A percentile compares a stretch with the other conserved stretches of the same genome.
Evolutionary conservation across 2,113 vertebrate genomes (phyloP).

Genomic region (Toxotes jaculatrix): DNA sequence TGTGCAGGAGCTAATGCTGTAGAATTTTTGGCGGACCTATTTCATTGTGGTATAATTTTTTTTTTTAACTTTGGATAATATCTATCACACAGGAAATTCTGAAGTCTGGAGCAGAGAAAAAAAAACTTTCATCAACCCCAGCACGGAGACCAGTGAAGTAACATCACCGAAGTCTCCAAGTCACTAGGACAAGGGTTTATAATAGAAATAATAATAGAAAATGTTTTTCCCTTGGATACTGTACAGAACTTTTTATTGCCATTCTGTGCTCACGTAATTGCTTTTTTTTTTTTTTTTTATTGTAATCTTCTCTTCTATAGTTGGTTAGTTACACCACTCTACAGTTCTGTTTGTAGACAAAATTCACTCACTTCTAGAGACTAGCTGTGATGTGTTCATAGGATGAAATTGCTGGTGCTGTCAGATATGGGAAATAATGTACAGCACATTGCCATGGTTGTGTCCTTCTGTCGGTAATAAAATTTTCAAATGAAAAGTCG

Average conservation of each 20-base stretch:
- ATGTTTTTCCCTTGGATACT: constrained; percentile 19
- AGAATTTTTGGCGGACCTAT: constrained; percentile 11
- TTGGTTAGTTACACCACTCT: constrained; percentile 20
- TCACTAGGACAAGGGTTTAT: constrained; percentile 25
- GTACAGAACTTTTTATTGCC: constrained; percentile 47
- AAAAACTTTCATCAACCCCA: background rate
- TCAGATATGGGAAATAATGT: constrained; percentile 40
- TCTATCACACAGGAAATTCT: constrained; percentile 2
- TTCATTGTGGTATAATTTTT: constrained; percentile 23
- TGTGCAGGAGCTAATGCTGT: constrained; percentile 18
- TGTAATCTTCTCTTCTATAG: constrained; percentile 27
- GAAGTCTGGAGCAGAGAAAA: constrained; percentile 25
- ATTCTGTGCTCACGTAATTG: constrained; percentile 34
- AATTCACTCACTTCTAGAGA: constrained; percentile 38
- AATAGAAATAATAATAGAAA: constrained; percentile 34
- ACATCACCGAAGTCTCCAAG: background rate
- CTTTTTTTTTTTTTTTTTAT: constrained; percentile 21
- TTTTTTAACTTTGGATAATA: background rate
- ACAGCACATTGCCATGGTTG: constrained; percentile 45
- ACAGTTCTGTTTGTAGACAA: constrained; percentile 42
- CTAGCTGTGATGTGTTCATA: constrained; percentile 53
- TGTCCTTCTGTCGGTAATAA: constrained; percentile 72
- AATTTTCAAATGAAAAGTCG: constrained; percentile 58
- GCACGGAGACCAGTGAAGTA: background rate
- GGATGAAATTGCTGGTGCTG: constrained; percentile 31